Base-by-base conservation (phyloP, 2,113 vertebrate species). In the Antennarius striatus region DNA sequence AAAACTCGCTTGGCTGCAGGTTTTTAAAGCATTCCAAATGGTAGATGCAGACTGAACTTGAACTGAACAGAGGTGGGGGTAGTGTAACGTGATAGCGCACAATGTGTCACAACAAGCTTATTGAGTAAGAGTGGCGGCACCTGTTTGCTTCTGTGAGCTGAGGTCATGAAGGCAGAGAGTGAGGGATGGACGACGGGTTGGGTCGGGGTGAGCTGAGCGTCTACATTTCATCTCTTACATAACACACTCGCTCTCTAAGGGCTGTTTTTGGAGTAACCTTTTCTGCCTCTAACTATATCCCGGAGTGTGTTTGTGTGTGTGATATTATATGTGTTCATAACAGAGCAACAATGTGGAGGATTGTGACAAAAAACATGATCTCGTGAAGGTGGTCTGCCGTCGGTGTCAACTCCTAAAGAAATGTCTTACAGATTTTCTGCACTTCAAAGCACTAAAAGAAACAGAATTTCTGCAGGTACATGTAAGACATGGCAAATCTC, bases 1-100 rank as follows among this genome's bases (percentile, higher is more conserved):
- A 81, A 22, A 75, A 73, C 43, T 70, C 67, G 59, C 32, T 68
- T 58, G 48, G 51, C 67, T 54, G 56, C 62, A 46, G 66, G 75
- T 82, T 91, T 90, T 86, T 86, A 84, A 86, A 86, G 79, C 75
- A 73, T 84, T 86, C 79, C 77, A 79, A 63, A 85, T 84, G 78
- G 67, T 62, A 51, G 65, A 47, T 64, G 55, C 72, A 56, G 68
- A 61, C 65, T 61, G 75, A 88, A 81, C 75, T 49, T 67, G 68
- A 84, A 63, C 67, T 13, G 1, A 73, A 69, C 39, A 10, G 62
- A 8, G 53, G 56, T 14, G 47, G 16, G 57, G 56, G 48, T 13
- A 1, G 51, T 57, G 49, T 72, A 67, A 71, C 54, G 66, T 56
- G 69, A 62, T 6, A 43, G 68, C 36, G 70, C 75, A 22, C 32